Base-by-base conservation (phyloP, 2,888 invertebrate genomes). In the Aphidius colemani region DNA sequence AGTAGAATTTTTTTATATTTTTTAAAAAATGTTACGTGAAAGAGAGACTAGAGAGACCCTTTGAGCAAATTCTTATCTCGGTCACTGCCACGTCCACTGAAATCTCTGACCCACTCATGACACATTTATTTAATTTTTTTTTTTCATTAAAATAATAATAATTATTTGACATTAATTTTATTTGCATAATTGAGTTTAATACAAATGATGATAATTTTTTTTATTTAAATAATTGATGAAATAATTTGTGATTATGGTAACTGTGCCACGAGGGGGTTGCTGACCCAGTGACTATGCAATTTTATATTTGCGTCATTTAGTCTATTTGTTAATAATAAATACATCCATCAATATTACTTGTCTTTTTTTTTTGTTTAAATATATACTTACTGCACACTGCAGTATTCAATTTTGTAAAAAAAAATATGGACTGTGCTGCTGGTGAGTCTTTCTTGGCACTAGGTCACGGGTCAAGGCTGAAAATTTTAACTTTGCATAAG, bases 381-480 rank as follows among this genome's bases (percentile, higher is more conserved):
- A 30, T 30, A 30, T 30, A 18, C 13, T 18, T 18, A 18, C 13
- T 18, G 13, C 13, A 2, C 2, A 18, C 13, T 53, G 50, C 56
- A 57, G 51, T 45, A 18, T 55, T 56, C 50, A 56, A 30, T 30
- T 30, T 45, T 51, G 7, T 51, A 41, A 10, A 13, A 48, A 30
- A 41, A 13, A 9, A 39, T 56, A 50, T 51, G 56, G 44, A 45
- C 13, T 18, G 41, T 18, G 10, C 43, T 13, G 43, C 48, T 62
- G 56, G 62, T 51, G 49, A 62, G 51, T 45, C 45, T 65, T 59
- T 55, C 53, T 58, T 45, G 53, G 45, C 44, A 60, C 71, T 80
- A 75, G 78, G 75, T 79, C 78, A 75, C 75, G 77, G 81, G 82
- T 82, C 82, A 82, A 81, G 82, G 82, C 81, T 79, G 77, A 60